These are phyloP conservation scores for Ophthalmolycus amberensis DNA, from an alignment of 2,113 vertebrate genomes.

Conservation along the genomic window DNA sequence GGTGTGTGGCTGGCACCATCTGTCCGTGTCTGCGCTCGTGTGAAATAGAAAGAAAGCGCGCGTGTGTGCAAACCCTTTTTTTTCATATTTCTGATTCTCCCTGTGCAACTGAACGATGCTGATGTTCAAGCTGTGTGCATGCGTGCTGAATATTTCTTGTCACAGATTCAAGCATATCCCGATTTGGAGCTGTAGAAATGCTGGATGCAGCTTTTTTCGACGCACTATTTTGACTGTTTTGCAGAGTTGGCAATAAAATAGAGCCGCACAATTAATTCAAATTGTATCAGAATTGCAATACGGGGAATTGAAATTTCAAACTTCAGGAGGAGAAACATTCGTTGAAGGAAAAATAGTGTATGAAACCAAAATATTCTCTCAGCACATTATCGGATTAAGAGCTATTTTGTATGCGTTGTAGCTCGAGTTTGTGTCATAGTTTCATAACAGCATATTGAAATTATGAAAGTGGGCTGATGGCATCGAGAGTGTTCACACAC, in stretches of 20 bases:
- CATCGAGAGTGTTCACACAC: background rate
- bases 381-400: background rate
- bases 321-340: too few species aligned
- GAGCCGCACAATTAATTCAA: too few species aligned
- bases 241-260: background rate
- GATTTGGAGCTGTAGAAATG: background rate
- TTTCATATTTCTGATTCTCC: background rate
- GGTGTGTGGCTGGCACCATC: background rate
- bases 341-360: too few species aligned
- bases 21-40: background rate
- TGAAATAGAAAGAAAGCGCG: background rate
- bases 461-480: background rate
- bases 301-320: too few species aligned
- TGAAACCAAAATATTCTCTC: too few species aligned
- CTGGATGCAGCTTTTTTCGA: background rate
- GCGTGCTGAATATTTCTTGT: background rate
- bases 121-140: background rate
- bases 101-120: background rate
- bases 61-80: background rate
- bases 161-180: background rate
- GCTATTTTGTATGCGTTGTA: background rate
- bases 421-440: background rate
- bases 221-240: background rate
- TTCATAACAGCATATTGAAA: background rate
- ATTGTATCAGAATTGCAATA: too few species aligned